These are phyloP conservation scores for Alouatta palliata DNA, from an alignment of 2,113 vertebrate genomes.

Conservation along the genomic window DNA sequence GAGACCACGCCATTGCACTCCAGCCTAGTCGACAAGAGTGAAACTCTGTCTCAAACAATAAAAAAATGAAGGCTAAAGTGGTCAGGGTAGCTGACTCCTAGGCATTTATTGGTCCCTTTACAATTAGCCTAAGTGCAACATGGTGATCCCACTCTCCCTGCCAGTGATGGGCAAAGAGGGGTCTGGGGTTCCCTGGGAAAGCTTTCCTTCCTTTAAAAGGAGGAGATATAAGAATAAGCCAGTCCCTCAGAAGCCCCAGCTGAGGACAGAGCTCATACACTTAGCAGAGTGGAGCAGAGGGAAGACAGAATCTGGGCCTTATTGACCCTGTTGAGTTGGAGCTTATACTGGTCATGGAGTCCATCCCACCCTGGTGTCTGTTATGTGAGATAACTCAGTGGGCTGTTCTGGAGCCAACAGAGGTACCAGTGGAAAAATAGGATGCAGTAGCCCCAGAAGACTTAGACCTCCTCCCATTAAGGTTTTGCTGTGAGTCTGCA, in stretches of 20 bases:
- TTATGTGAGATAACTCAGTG: background rate
- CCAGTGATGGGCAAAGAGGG: background rate
- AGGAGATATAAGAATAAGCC: background rate
- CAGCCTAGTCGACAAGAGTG: background rate
- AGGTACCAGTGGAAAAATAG: background rate
- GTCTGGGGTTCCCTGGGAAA: background rate
- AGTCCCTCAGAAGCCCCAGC: background rate
- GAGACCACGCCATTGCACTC: background rate
- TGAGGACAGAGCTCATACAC: background rate
- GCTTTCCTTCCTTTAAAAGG: background rate
- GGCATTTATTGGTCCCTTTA: background rate
- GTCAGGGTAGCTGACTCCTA: background rate
- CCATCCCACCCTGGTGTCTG: background rate
- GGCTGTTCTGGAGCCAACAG: background rate
- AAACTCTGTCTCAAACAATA: background rate
- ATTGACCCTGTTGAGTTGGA: background rate
- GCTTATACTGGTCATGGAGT: background rate
- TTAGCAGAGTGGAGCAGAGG: background rate
- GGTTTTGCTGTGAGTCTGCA: background rate
- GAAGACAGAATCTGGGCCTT: background rate
- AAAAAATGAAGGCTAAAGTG: background rate
- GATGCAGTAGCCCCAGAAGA: background rate
- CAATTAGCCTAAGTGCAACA: background rate
- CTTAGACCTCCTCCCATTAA: background rate
- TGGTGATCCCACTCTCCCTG: background rate